Conservation (phyloP, 2,888 invertebrate species). For the Criorhina ranunculi region DNA sequence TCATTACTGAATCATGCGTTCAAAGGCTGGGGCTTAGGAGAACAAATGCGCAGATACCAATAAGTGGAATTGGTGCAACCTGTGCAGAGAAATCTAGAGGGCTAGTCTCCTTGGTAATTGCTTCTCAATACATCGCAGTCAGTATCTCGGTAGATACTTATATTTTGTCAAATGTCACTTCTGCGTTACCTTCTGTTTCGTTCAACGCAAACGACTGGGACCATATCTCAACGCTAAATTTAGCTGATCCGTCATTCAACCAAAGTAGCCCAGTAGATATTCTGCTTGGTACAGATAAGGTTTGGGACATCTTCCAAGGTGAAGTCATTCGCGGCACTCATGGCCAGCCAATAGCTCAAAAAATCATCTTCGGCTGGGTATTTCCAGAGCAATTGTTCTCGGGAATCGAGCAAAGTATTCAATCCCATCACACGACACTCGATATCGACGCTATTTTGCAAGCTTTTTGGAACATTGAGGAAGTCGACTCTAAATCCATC, state of each 20-base stretch:
- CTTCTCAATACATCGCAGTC: not conserved
- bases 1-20: too few relatives aligned
- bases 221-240: conserved; percentile 25
- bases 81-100: not conserved
- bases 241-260: conserved; percentile 64
- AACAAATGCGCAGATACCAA: too few relatives aligned
- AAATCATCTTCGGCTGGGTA: conserved; percentile 2
- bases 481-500: too few relatives aligned
- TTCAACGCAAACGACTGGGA: conserved; percentile 16
- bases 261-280: conserved; percentile 55
- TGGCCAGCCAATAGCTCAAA: conserved; percentile 11
- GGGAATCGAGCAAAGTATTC: not conserved
- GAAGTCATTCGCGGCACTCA: conserved; percentile 40
- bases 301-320: too few relatives aligned
- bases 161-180: conserved; percentile 2
- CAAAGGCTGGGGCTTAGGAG: too few relatives aligned
- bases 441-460: conserved; percentile 47
- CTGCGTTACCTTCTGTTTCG: not conserved
- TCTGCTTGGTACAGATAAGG: too few relatives aligned
- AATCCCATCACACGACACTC: conserved; percentile 1
- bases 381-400: not conserved
- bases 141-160: conserved; percentile 10
- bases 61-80: not conserved
- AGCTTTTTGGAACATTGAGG: conserved; percentile 16
- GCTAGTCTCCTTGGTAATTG: not conserved